Conservation (phyloP, 2,113 vertebrate species). For the Limanda limanda region DNA sequence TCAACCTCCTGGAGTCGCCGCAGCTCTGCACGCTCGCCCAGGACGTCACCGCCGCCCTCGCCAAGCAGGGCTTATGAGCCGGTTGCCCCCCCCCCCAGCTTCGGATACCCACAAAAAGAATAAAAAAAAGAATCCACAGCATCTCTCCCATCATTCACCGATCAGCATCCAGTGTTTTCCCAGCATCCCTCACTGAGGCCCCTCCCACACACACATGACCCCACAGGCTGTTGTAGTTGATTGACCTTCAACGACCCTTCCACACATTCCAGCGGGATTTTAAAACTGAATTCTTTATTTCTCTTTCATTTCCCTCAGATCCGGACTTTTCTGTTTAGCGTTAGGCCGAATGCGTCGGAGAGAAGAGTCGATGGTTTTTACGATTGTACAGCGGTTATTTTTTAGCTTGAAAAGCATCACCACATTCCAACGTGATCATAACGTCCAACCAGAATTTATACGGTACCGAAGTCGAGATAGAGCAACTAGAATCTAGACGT, state of each 20-base stretch:
- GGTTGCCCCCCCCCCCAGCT: neutral
- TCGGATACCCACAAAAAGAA: neutral
- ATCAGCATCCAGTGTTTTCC: conserved; percentile 23
- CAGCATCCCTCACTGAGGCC: conserved; percentile 6
- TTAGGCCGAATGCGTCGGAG: conserved; percentile 18
- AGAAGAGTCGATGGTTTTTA: conserved; percentile 33
- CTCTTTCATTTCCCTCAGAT: conserved; percentile 17
- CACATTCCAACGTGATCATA: conserved; percentile 38
- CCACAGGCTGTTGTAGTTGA: conserved; percentile 41
- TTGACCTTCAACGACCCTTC: conserved; percentile 28
- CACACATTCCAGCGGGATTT: neutral
- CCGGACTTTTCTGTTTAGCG: conserved; percentile 45
- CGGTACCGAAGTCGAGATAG: conserved; percentile 44
- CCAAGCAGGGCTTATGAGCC: conserved; percentile 95
- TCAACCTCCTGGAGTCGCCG: conserved; percentile 92
- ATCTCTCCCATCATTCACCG: conserved; percentile 4
- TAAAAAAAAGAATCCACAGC: conserved; percentile 9
- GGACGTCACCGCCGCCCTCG: conserved; percentile 94
- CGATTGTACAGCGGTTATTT: conserved; percentile 60
- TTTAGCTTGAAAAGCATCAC: conserved; percentile 30
- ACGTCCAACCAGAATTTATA: conserved; percentile 39
- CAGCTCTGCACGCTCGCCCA: conserved; percentile 94
- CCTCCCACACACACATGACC: neutral
- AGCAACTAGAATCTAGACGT: conserved; percentile 38
- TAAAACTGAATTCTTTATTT: conserved; percentile 33